Conservation (phyloP, 2,888 invertebrate species). For the Himalopsyche kuldschensis region DNA sequence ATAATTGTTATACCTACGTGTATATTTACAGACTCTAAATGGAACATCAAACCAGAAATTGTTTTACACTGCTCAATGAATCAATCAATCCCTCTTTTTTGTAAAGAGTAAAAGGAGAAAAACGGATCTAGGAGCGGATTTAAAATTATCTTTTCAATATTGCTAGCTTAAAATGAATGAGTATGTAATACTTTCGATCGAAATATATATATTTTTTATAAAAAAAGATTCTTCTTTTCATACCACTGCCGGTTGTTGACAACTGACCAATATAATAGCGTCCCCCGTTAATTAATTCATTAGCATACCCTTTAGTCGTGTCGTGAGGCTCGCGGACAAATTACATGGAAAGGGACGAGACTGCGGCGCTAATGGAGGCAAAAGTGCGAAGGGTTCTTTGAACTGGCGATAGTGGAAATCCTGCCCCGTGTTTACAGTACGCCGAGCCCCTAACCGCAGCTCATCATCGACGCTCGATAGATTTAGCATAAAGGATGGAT, state of each 20-base stretch:
- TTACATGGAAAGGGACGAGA: conserved; percentile 18
- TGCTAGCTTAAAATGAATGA: too few species aligned
- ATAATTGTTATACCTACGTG: too few species aligned
- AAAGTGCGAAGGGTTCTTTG: conserved; percentile 7
- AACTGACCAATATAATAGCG: neutral
- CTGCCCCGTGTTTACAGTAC: neutral
- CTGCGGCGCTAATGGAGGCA: neutral
- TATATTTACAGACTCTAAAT: too few species aligned
- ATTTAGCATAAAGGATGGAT: neutral
- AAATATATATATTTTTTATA: too few species aligned
- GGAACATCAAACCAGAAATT: too few species aligned
- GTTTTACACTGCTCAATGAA: too few species aligned
- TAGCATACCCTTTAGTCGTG: conserved; percentile 16
- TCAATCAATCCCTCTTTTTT: too few species aligned
- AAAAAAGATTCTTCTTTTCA: too few species aligned
- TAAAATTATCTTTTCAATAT: too few species aligned
- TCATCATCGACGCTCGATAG: neutral
- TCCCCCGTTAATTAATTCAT: conserved; percentile 18
- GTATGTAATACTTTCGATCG: too few species aligned
- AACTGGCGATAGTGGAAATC: neutral
- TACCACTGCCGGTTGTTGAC: neutral
- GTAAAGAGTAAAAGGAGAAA: too few species aligned
- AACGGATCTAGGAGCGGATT: too few species aligned
- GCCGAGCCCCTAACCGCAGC: neutral
- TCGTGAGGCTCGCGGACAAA: conserved; percentile 11